Evolutionary conservation across 2,797 vertebrate species (phyloP), one percentile per base, ranked within the genome.

Genomic region (Tragopan temminckii): DNA sequence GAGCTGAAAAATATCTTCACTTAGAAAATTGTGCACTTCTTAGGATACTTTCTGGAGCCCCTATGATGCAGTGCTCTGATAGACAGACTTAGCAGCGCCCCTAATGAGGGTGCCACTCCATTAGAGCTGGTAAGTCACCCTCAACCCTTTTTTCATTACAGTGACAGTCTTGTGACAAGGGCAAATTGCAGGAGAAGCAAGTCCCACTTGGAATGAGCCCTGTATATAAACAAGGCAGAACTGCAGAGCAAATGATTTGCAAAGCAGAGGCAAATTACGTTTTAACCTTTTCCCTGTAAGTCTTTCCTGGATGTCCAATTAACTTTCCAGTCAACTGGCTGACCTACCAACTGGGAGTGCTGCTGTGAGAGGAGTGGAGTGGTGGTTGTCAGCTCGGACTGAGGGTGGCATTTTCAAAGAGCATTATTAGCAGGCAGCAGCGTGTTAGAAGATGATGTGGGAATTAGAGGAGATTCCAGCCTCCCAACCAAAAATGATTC

Each of bases 91-190:
- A 94, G 92, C 82, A 88, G 82, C 74, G 79, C 79, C 93, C 15
- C 59, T 94, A 97, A 92, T 89, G 88, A 92, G 88, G 31, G 66
- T 88, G 86, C 87, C 64, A 89, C 63, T 96, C 95, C 78, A 91
- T 96, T 91, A 96, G 77, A 93, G 90, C 84, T 83, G 88, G 93
- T 91, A 95, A 96, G 69, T 89, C 88, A 93, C 93, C 95, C 94
- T 94, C 90, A 96, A 90, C 94, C 93, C 38, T 90, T 74, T 82
- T 92, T 95, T 95, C 94, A 90, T 93, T 94, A 95, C 0, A 0
- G 91, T 93, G 90, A 93, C 93, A 93, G 88, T 88, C 79, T 70
- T 92, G 69, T 96, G 93, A 96, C 91, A 95, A 96, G 95, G 90
- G 88, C 90, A 95, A 93, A 95, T 92, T 95, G 89, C 92, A 78